Conservation (phyloP, 2,888 invertebrate genomes). For the Caprella mutica region DNA sequence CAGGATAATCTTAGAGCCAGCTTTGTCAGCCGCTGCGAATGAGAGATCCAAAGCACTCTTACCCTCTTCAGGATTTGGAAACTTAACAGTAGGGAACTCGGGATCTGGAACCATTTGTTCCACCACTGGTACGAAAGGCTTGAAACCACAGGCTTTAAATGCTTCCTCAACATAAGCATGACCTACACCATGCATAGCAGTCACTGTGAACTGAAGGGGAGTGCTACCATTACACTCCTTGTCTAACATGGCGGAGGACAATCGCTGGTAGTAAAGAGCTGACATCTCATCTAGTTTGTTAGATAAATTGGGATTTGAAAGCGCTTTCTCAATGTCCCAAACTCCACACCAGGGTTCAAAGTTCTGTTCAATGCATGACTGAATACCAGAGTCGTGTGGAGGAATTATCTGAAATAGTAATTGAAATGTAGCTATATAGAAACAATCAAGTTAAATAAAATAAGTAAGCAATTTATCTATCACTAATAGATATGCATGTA, state of each 20-base stretch:
- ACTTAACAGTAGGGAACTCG: constrained; percentile 91
- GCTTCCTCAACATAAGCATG: constrained; percentile 62
- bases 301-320: constrained; percentile 41
- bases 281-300: constrained; percentile 62
- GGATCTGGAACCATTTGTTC: constrained; percentile 83
- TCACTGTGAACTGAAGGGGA: constrained; percentile 47
- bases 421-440: not conserved
- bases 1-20: constrained; percentile 61
- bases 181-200: constrained; percentile 97
- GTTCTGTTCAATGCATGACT: constrained; percentile 61
- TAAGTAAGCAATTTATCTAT: no score
- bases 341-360: constrained; percentile 63
- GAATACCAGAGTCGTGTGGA: constrained; percentile 80
- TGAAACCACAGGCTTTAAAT: constrained; percentile 61
- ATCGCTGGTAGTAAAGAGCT: constrained; percentile 52
- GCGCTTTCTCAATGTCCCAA: constrained; percentile 60
- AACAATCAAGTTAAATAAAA: no score
- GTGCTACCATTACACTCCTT: constrained; percentile 49
- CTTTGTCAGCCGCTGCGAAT: constrained; percentile 60
- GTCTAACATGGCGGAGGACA: constrained; percentile 48
- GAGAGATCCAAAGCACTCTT: constrained; percentile 64
- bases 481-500: not conserved
- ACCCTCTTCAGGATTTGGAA: constrained; percentile 98
- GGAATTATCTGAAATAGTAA: constrained; percentile 58
- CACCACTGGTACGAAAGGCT: constrained; percentile 55